Base-by-base conservation (phyloP, 1,140 invertebrate species). In the Ceratina australensis region DNA sequence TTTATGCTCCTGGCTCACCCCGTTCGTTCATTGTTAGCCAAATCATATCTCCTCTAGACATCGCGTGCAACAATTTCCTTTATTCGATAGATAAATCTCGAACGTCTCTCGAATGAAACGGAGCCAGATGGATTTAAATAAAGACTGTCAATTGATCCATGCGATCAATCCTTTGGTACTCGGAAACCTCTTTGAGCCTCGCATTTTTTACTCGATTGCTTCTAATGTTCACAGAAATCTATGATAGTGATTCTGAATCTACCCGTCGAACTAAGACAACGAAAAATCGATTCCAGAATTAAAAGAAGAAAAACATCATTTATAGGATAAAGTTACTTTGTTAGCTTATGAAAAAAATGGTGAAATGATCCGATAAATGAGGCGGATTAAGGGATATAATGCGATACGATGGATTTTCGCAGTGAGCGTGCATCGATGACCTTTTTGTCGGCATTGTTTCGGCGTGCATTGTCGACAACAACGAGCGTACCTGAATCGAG, bases 371-470 rank as follows among this genome's bases (percentile, higher is more conserved):
- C 13, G 47, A 68, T 24, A 26, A 52, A 22, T 18, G 18, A 16
- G 0, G 12, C 12, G 18, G 26, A 63, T 72, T 61, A 72, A 24
- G n/a, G 15, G 20, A 16, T 12, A 20, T 15, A 50, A 10, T 47
- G 1, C 12, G 47, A 26, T 13, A n/a, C 3, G 4, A 13, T 10
- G 26, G 15, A 56, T 68, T 50, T 66, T 28, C 42, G n/a, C 0
- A 83, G 75, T 49, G 50, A 59, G 64, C 72, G 64, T 78, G 79
- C 73, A 79, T 66, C 80, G 82, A 81, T 87, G 82, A 78, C 73
- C 89, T 89, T 90, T 91, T 91, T 76, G 87, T 89, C 71, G 85
- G 86, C 67, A 87, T 90, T 90, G 89, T 88, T 90, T 87, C 82
- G 74, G 22, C 56, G 1, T 24, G 54, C 65, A 90, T 91, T 91